Conservation (phyloP, 2,113 vertebrate species). For the Melanerpes aurifrons region DNA sequence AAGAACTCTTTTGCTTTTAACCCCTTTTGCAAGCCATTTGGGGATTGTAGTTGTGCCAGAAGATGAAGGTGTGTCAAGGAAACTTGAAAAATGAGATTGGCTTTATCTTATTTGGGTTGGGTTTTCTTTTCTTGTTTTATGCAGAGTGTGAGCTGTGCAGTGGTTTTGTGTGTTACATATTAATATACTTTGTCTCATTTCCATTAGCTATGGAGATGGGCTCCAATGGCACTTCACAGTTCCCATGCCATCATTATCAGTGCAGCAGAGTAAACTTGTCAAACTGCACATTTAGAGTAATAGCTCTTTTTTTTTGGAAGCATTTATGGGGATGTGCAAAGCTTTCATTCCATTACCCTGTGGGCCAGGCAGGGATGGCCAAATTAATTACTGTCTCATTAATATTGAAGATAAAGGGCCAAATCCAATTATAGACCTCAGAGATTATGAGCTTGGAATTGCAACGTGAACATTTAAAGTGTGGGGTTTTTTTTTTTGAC, state of each 20-base stretch:
- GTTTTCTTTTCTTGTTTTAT: neutral
- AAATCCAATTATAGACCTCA: conserved; percentile 16
- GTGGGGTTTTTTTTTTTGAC: neutral
- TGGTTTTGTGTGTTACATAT: neutral
- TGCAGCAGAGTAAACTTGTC: neutral
- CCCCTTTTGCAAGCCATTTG: conserved; percentile 27
- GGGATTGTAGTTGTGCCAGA: conserved; percentile 17
- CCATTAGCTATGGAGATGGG: neutral
- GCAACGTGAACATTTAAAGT: neutral
- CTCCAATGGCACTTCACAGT: neutral
- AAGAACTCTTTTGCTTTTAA: conserved; percentile 43
- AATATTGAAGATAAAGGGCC: conserved; percentile 26
- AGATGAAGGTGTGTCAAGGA: conserved; percentile 7
- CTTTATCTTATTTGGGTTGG: neutral
- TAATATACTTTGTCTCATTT: neutral
- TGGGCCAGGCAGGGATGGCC: neutral
- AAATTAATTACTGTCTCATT: conserved; percentile 23
- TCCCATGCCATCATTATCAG: neutral
- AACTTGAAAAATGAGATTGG: conserved; percentile 7
- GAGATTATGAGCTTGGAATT: neutral
- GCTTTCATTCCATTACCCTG: neutral
- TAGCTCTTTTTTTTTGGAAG: neutral
- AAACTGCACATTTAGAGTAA: neutral
- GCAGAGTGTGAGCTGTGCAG: neutral
- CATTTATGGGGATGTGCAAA: conserved; percentile 1